Evolutionary conservation across 2,888 invertebrate genomes (phyloP).

Genomic region (Eretmocerus hayati): DNA sequence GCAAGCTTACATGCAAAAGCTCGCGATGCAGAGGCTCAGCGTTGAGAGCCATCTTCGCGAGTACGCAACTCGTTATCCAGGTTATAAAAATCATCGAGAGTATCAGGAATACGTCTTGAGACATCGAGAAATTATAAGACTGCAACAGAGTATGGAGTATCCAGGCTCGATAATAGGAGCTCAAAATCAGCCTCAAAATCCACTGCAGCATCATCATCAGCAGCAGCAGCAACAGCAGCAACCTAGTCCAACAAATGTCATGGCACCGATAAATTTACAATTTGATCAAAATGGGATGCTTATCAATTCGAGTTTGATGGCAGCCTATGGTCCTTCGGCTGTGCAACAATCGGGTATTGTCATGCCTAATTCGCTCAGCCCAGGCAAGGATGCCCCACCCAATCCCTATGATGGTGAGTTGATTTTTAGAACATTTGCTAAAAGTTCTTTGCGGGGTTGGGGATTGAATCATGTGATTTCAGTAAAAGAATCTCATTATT

Average conservation of each 20-base stretch:
- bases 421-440: no score
- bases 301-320: slow-evolving; percentile 38
- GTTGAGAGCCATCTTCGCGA: slow-evolving; percentile 39
- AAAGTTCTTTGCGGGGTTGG: no score
- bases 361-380: slow-evolving; percentile 14
- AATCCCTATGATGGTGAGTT: slow-evolving; percentile 18
- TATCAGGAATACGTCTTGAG: slow-evolving; percentile 40
- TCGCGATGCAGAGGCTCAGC: slow-evolving; percentile 37
- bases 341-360: slow-evolving; percentile 8
- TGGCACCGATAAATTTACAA: slow-evolving; percentile 41
- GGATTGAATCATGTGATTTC: no score
- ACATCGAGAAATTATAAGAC: slow-evolving; percentile 36
- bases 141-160: slow-evolving; percentile 38
- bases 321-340: slow-evolving; percentile 5
- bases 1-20: slow-evolving; percentile 39
- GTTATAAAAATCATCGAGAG: slow-evolving; percentile 40
- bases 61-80: slow-evolving; percentile 36
- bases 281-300: slow-evolving; percentile 43
- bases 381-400: slow-evolving; percentile 15
- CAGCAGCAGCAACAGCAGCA: neutral
- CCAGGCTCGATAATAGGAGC: slow-evolving; percentile 35
- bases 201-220: neutral
- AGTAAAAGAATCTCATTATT: no score
- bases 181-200: neutral
- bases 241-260: slow-evolving; percentile 16